Base-by-base conservation (phyloP, 1,140 invertebrate genomes). In the Leptonema lineaticorne region DNA sequence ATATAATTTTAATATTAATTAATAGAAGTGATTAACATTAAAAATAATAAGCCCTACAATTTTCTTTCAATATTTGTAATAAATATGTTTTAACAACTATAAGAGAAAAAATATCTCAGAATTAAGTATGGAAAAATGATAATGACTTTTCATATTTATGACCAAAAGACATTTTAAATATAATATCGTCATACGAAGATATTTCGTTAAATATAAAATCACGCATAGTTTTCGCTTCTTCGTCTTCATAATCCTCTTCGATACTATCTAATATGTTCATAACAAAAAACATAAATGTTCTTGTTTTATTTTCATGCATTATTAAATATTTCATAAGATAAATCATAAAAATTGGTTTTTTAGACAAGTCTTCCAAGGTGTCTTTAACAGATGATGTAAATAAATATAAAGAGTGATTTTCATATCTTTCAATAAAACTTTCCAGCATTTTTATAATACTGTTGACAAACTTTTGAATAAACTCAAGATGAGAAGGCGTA, bases 311-410 rank as follows among this genome's bases (percentile, higher is more conserved):
- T 2, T 62, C 28, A 27, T 24, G 14, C 8, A 9, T 14, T 16
- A 59, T 8, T 8, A 59, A 30, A 11, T 59, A 16, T 37, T 59
- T n/a, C 1, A 59, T 59, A 16, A 59, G 33, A 33, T 53, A 14
- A 3, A 26, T 14, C 22, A 22, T 50, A 20, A 50, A 22, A 16
- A 50, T 50, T 4, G 9, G 11, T 22, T 22, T 20, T n/a, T n/a
- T n/a, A n/a, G n/a, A n/a, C n/a, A n/a, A 53, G 22, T 7, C 9
- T 2, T 3, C 9, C 14, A 24, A 24, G n/a, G n/a, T n/a, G n/a
- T n/a, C n/a, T n/a, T n/a, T n/a, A n/a, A n/a, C n/a, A n/a, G n/a
- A n/a, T n/a, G n/a, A n/a, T n/a, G n/a, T n/a, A n/a, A 53, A 53
- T 11, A 53, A 9, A 22, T 14, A 8, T 8, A 53, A 22, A 2